Conservation (phyloP, 1,140 invertebrate genomes). For the Hormaphis cornu region DNA sequence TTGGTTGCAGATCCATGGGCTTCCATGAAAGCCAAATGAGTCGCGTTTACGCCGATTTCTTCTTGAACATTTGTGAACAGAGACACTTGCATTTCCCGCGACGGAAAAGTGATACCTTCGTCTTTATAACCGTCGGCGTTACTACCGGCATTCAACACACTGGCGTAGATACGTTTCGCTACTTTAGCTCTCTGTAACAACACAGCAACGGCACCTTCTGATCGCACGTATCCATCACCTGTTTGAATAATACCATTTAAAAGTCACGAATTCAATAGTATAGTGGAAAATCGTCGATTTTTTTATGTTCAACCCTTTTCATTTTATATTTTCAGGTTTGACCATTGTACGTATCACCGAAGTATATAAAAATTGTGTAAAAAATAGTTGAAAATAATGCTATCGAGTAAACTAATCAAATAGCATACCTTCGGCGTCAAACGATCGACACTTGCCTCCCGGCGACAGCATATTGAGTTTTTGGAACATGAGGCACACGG, state of each 20-base stretch:
- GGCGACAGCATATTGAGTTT: conserved; percentile 33
- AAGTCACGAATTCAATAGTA: neutral
- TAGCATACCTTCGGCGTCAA: conserved; percentile 19
- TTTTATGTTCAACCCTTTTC: neutral
- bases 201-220: conserved; percentile 51
- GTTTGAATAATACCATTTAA: too few relatives aligned
- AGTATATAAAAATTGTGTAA: neutral
- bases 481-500: conserved; percentile 47
- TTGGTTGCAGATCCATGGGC: conserved; percentile 42
- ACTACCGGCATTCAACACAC: conserved; percentile 48
- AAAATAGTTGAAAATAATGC: neutral
- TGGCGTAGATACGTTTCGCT: conserved; percentile 52
- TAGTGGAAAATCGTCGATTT: neutral
- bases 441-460: conserved; percentile 31
- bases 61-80: conserved; percentile 25
- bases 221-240: conserved; percentile 57
- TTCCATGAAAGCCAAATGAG: conserved; percentile 40
- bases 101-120: conserved; percentile 34
- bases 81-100: conserved; percentile 5
- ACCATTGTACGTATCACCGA: neutral
- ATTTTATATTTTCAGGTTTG: neutral
- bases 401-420: neutral
- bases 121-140: conserved; percentile 55
- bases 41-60: conserved; percentile 49
- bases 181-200: conserved; percentile 48